Evolutionary conservation across 1,140 invertebrate genomes (phyloP).

Genomic region (Tetramorium simillimum): DNA sequence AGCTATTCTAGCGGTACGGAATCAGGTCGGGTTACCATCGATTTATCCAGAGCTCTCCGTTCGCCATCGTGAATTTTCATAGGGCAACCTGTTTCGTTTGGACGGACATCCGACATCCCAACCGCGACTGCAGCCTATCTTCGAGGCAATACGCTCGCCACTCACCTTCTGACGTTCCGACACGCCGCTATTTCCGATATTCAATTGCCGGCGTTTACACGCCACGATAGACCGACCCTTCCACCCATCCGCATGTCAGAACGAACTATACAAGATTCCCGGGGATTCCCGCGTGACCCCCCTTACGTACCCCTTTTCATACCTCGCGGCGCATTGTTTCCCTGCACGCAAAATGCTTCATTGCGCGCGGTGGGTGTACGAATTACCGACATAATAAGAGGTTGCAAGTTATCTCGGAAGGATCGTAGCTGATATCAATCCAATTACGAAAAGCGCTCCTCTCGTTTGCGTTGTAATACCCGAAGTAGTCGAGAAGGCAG

Average conservation of each 20-base stretch:
- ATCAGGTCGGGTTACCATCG: conserved; percentile 3
- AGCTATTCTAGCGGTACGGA: neutral
- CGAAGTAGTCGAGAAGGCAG: neutral
- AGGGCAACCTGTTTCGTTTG: conserved; percentile 21
- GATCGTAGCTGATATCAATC: conserved; percentile 36
- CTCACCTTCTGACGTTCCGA: conserved; percentile 57
- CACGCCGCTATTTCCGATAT: conserved; percentile 61
- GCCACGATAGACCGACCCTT: conserved; percentile 34
- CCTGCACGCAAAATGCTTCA: conserved; percentile 56
- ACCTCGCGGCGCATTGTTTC: conserved; percentile 38
- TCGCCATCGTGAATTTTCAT: conserved; percentile 32
- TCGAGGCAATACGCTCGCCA: conserved; percentile 38
- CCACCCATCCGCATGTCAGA: conserved; percentile 37
- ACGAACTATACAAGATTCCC: conserved; percentile 27
- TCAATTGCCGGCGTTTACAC: conserved; percentile 60
- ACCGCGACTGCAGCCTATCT: conserved; percentile 55
- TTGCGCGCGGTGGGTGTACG: conserved; percentile 26
- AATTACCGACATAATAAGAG: conserved; percentile 46
- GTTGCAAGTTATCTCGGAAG: conserved; percentile 34
- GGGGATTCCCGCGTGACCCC: conserved; percentile 26
- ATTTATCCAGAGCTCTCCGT: neutral
- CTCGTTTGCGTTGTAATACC: neutral
- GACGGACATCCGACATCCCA: conserved; percentile 50
- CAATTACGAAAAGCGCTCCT: neutral
- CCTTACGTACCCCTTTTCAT: conserved; percentile 46